phyloP scores from a whole-genome alignment of 2,113 vertebrate genomes.

The Callithrix jacchus region DNA sequence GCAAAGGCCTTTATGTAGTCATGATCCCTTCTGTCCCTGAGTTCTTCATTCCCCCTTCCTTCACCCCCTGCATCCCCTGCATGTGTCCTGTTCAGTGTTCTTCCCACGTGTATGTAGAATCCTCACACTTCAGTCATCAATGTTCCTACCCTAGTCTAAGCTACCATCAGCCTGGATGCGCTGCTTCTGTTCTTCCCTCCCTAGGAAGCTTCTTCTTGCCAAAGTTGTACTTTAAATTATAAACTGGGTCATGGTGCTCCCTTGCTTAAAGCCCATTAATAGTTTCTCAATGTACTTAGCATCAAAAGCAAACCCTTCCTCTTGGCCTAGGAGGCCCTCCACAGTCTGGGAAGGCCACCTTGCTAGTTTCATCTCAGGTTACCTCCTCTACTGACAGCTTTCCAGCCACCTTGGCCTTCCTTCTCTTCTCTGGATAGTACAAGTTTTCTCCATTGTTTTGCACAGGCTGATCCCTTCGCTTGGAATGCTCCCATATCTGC shows the following conservation, averaged over 20 bases:
- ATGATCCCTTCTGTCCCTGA: rapidly evolving
- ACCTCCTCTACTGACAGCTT: neutral
- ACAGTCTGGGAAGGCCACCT: neutral
- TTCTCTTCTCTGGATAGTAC: neutral
- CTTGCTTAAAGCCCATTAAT: neutral
- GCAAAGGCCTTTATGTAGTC: neutral
- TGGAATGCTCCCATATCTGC: neutral
- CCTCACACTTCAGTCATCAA: neutral
- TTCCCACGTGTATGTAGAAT: neutral
- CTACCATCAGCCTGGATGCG: neutral
- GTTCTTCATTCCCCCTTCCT: neutral
- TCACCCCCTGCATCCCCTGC: rapidly evolving
- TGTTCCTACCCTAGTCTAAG: neutral
- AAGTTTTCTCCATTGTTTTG: neutral
- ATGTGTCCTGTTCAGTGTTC: rapidly evolving
- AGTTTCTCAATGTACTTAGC: neutral
- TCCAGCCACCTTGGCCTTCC: neutral
- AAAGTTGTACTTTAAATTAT: neutral
- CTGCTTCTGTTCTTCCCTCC: neutral
- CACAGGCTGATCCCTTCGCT: neutral
- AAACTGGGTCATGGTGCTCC: neutral
- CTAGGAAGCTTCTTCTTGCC: neutral
- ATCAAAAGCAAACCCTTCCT: neutral
- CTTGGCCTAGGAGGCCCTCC: neutral
- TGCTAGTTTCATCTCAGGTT: neutral